These are phyloP conservation scores for Dasypogon diadema DNA, from an alignment of 2,888 invertebrate species.

Conservation along the genomic window DNA sequence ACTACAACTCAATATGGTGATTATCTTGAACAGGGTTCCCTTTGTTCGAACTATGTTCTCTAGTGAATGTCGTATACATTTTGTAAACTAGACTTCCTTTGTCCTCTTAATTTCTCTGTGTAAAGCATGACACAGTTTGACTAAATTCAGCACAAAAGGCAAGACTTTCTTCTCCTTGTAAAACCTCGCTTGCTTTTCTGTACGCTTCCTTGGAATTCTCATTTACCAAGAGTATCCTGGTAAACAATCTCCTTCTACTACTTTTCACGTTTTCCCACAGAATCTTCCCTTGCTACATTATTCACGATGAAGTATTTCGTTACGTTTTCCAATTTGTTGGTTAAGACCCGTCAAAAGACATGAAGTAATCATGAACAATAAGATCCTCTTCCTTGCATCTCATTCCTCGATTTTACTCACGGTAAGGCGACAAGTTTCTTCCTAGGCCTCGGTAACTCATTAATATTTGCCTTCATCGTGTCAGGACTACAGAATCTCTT, in stretches of 20 bases:
- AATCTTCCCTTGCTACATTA: constrained; percentile 11
- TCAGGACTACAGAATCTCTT: constrained; percentile 55
- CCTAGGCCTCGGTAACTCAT: constrained; percentile 33
- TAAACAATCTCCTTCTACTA: constrained; percentile 8
- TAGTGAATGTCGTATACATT: constrained; percentile 1
- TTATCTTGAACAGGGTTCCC: neutral
- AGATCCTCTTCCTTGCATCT: neutral
- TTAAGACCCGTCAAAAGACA: constrained; percentile 42
- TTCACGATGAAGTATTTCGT: constrained; percentile 33
- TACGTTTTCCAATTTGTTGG: constrained; percentile 45
- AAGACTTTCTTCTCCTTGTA: neutral
- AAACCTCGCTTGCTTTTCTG: neutral
- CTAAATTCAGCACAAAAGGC: constrained; percentile 8
- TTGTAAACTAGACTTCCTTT: neutral
- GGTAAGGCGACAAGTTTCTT: neutral
- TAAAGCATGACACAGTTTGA: constrained; percentile 26
- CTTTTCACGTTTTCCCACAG: neutral
- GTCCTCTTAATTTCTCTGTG: constrained; percentile 3
- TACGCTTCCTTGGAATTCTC: constrained; percentile 4
- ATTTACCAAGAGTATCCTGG: constrained; percentile 21
- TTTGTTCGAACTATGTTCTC: neutral
- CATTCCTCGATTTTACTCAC: neutral
- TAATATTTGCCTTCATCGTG: constrained; percentile 15
- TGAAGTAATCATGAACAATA: constrained; percentile 44
- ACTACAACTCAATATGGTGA: constrained; percentile 7